Conservation (phyloP, 2,888 invertebrate species). For the Drosophila fungiperda region DNA sequence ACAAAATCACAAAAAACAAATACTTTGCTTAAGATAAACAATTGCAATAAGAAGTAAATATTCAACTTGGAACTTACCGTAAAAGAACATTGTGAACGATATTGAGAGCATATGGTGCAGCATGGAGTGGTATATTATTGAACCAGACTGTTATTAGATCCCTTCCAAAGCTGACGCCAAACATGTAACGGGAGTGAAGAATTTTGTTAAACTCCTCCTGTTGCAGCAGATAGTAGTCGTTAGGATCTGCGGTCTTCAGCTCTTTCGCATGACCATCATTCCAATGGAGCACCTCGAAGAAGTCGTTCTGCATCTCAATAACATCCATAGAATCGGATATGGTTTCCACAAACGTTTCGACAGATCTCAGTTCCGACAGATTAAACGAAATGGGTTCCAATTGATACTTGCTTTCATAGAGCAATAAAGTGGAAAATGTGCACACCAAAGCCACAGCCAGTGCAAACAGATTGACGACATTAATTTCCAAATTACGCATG, state of each 20-base stretch:
- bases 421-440: conserved; percentile 39
- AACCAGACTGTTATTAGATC: conserved; percentile 62
- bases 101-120: conserved; percentile 64
- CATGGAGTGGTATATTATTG: conserved; percentile 67
- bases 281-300: conserved; percentile 60
- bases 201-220: conserved; percentile 21
- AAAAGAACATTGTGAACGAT: conserved; percentile 68
- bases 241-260: neutral
- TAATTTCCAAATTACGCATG: conserved; percentile 25
- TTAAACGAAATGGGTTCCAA: conserved; percentile 51
- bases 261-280: conserved; percentile 51
- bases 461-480: conserved; percentile 24
- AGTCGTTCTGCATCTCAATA: conserved; percentile 37
- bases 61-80: conserved; percentile 38
- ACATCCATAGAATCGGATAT: neutral
- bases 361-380: conserved; percentile 36
- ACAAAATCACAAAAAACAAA: neutral
- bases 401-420: conserved; percentile 48
- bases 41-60: neutral
- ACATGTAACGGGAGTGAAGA: conserved; percentile 48
- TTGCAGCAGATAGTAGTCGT: conserved; percentile 35
- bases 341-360: conserved; percentile 57
- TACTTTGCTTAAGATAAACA: neutral
- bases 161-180: conserved; percentile 55
- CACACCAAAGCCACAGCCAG: conserved; percentile 23